Evolutionary conservation across 2,113 vertebrate species (phyloP).

Genomic region (Clinocottus analis): DNA sequence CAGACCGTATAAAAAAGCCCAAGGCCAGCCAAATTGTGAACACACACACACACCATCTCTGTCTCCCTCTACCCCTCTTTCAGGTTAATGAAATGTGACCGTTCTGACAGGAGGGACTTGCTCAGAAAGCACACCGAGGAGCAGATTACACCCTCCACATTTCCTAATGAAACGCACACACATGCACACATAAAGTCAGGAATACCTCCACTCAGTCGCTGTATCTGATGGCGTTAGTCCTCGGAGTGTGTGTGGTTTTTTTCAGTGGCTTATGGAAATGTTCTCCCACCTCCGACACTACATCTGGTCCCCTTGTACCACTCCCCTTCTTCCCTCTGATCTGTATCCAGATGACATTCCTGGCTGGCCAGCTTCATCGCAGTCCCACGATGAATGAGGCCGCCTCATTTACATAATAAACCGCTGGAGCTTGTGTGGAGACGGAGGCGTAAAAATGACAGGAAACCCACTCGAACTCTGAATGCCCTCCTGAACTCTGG

Average conservation of each 20-base stretch:
- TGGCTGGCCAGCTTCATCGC: conserved; percentile 48
- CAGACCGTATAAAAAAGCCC: conserved; percentile 50
- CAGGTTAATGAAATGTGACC: conserved; percentile 67
- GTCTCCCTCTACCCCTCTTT: conserved; percentile 19
- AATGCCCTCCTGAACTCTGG: conserved; percentile 44
- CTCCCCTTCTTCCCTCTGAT: conserved; percentile 67
- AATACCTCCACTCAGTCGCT: conserved; percentile 11
- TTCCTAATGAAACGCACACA: conserved; percentile 12
- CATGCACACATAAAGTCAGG: conserved; percentile 5
- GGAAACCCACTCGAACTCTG: conserved; percentile 45
- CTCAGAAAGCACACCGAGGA: conserved; percentile 47
- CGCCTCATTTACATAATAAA: conserved; percentile 69
- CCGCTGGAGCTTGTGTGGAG: conserved; percentile 6
- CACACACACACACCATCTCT: conserved; percentile 8
- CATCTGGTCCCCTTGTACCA: conserved; percentile 71
- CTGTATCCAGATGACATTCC: conserved; percentile 74
- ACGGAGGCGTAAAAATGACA: conserved; percentile 7
- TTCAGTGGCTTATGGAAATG: conserved; percentile 69
- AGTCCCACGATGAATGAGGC: conserved; percentile 48
- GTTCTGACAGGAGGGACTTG: conserved; percentile 55
- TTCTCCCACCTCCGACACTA: conserved; percentile 57
- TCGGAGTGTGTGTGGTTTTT: background rate
- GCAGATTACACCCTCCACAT: conserved; percentile 36
- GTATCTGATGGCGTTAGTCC: conserved; percentile 27
- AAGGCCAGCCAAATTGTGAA: conserved; percentile 46